Evolutionary conservation across 2,113 vertebrate genomes (phyloP).

Genomic region (Psephotus haematonotus): DNA sequence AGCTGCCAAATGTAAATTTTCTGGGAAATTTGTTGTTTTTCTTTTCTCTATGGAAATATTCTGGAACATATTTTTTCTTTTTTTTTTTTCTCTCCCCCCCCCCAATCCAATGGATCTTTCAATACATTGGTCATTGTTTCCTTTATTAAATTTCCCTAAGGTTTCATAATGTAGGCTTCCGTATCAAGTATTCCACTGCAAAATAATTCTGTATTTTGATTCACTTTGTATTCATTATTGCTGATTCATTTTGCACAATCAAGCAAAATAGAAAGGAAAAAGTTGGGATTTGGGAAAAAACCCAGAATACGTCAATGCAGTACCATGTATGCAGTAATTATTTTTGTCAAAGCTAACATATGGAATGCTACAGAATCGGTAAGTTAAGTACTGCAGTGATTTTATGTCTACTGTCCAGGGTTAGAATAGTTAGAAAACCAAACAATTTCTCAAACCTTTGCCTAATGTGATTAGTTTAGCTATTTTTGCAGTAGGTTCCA

Average conservation of each 20-base stretch:
- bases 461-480: background rate
- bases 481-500: background rate
- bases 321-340: background rate
- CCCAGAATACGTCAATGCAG: background rate
- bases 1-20: conserved; percentile 42
- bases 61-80: background rate
- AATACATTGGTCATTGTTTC: background rate
- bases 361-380: background rate
- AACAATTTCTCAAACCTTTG: background rate
- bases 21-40: conserved; percentile 25
- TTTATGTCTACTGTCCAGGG: background rate
- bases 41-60: conserved; percentile 3
- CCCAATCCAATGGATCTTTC: background rate
- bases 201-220: background rate
- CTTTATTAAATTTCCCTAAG: background rate
- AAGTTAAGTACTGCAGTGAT: background rate
- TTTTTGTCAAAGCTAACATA: background rate
- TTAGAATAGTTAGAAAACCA: background rate
- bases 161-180: background rate
- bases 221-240: background rate
- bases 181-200: background rate
- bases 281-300: background rate
- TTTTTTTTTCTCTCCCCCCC: background rate
- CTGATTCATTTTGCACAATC: background rate
- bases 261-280: background rate